phyloP scores from a whole-genome alignment of 2,797 vertebrate species.

The Falco berigora region DNA sequence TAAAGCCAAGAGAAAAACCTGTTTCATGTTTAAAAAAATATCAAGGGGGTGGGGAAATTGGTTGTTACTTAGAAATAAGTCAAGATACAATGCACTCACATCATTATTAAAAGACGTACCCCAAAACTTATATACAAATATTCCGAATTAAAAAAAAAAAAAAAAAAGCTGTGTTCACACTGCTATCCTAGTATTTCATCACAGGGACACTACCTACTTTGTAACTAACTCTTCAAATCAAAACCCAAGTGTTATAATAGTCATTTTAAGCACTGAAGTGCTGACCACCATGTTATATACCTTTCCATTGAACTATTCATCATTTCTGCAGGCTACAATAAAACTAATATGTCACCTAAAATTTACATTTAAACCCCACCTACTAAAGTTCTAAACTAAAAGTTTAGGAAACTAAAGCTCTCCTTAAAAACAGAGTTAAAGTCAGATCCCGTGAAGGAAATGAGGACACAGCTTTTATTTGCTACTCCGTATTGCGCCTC shows the following conservation, averaged over 20 bases:
- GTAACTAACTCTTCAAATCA: neutral
- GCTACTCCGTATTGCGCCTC: neutral
- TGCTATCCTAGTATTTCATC: neutral
- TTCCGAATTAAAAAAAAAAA: neutral
- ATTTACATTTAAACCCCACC: neutral
- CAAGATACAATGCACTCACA: neutral
- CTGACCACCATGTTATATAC: neutral
- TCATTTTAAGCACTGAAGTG: neutral
- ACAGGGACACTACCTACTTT: neutral
- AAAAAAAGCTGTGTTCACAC: neutral
- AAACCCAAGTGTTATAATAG: neutral
- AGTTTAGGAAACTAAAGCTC: neutral
- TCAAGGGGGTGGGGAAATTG: fast-evolving
- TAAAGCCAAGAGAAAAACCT: neutral
- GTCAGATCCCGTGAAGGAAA: neutral
- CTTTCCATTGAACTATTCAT: neutral
- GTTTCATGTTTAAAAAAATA: neutral
- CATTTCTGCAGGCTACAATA: neutral
- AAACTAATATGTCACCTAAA: neutral
- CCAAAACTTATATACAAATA: neutral
- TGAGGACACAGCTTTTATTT: too few relatives aligned
- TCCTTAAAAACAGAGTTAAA: neutral
- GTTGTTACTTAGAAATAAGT: neutral
- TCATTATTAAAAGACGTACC: neutral
- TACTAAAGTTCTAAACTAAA: too few relatives aligned